Base-by-base conservation (phyloP, 2,113 vertebrate species). In the Serranochromis macrocephalus region DNA sequence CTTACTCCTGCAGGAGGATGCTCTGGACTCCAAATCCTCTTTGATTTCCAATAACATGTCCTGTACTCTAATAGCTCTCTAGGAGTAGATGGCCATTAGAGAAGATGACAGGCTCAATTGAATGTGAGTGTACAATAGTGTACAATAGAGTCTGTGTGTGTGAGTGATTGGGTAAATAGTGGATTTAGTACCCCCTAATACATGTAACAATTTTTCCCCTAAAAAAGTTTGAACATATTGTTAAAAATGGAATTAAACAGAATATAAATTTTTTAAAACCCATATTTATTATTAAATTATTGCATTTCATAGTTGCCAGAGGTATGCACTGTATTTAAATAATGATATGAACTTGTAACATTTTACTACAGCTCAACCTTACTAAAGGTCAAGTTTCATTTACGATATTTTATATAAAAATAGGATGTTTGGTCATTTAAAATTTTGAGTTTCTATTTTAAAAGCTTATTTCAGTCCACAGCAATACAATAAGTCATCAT, bases 31-130 rank as follows among this genome's bases (percentile, higher is more conserved):
- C 92, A 96, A 96, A 96, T 96, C 95, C 95, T 90, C 94, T 96
- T 96, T 96, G 96, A 96, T 96, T 96, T 96, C 96, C 96, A 96
- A 96, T 96, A 96, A 94, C 95, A 93, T 93, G 91, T 90, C 91
- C 90, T 92, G 91, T 91, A 85, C 95, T 94, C 91, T 96, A 96
- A 96, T 95, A 95, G 95, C 92, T 93, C 89, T 91, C 87, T 6
- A 53, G 83, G 88, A 91, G 89, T 89, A 87, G 66, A 88, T 63
- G 73, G 84, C 92, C 92, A 94, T 94, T 93, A 95, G 93, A 92
- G 91, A 90, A 93, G 93, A 93, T 94, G 93, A 95, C 95, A 95
- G 92, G 91, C 91, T 93, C 87, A 92, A 92, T 93, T 94, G 94
- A 89, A 91, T 94, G 93, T 91, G 89, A 93, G 85, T 53, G 88